These are phyloP conservation scores for Pithys albifrons DNA, from an alignment of 2,113 vertebrate genomes.

Conservation along the genomic window DNA sequence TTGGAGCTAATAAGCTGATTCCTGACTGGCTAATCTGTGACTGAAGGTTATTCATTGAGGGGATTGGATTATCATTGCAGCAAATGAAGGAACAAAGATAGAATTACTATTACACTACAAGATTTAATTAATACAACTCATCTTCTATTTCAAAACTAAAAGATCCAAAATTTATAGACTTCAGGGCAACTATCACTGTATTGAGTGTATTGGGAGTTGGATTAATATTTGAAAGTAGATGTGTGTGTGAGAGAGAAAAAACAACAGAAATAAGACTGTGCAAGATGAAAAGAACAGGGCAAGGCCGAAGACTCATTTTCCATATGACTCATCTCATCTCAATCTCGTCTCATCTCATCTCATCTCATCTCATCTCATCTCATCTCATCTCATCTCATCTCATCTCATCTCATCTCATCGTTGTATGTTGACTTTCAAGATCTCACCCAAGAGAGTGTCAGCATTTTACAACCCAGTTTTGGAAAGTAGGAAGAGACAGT, in stretches of 20 bases:
- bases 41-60: background rate
- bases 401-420: background rate
- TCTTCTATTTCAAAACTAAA: background rate
- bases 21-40: slow-evolving; percentile 13
- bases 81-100: background rate
- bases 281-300: background rate
- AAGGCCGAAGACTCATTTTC: background rate
- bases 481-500: background rate
- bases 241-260: background rate
- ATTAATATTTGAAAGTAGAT: background rate
- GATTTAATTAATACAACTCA: background rate
- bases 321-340: rapidly evolving
- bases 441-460: background rate
- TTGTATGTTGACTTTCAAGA: background rate
- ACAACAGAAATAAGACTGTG: background rate
- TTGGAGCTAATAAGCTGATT: background rate
- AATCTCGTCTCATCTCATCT: background rate
- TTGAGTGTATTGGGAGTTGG: background rate
- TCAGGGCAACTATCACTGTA: background rate
- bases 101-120: background rate
- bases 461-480: background rate
- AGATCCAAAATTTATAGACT: background rate
- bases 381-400: background rate
- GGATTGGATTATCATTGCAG: background rate
- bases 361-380: background rate